Evolutionary conservation across 2,797 vertebrate species (phyloP), one percentile per base, ranked within the genome.

Genomic region (Sebastes dallii): DNA sequence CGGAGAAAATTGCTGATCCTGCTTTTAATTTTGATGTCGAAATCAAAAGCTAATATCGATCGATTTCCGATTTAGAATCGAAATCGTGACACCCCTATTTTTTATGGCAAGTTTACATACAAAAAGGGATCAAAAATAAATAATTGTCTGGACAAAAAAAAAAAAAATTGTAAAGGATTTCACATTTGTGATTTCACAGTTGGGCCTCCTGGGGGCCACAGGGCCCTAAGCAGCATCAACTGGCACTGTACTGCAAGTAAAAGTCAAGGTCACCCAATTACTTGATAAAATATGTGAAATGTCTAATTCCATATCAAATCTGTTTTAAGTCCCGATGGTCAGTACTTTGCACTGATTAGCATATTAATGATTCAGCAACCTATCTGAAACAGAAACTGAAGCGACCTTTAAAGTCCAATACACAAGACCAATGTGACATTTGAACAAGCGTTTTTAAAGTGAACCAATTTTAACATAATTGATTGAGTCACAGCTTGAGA

Each of bases 361-460:
- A 86, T 87, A 52, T 67, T 83, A 78, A 85, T 69, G 61, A 80
- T 60, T 65, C 62, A 61, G n/a, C 55, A 72, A 20, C 61, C 34
- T 73, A 72, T 61, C n/a, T 30, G 24, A 30, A 46, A 24, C 9
- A 25, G 68, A 42, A 74, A 72, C 22, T 24, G 30, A 72, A 58
- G 52, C 4, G 25, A 75, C 72, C 77, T 67, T 81, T 68, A 13
- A 77, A 81, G 52, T 81, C 22, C 62, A 70, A 72, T 11, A 46
- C 46, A 29, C 5, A n/a, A 75, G 20, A 69, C 42, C 71, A 70
- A 54, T 62, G 70, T 83, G 72, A 60, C 46, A 39, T 70, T 58
- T 81, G 55, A 82, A 69, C 18, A 4, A 24, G 5, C 58, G 20
- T 64, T 46, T 42, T n/a, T 24, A 10, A 79, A 72, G 61, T 29